Percentiles rank a stretch among this genome's conserved stretches.
These are phyloP conservation scores for Mnemiopsis leidyi DNA, from an alignment of 37 sponge, comb jelly and placozoan species.

Conservation along the genomic window DNA sequence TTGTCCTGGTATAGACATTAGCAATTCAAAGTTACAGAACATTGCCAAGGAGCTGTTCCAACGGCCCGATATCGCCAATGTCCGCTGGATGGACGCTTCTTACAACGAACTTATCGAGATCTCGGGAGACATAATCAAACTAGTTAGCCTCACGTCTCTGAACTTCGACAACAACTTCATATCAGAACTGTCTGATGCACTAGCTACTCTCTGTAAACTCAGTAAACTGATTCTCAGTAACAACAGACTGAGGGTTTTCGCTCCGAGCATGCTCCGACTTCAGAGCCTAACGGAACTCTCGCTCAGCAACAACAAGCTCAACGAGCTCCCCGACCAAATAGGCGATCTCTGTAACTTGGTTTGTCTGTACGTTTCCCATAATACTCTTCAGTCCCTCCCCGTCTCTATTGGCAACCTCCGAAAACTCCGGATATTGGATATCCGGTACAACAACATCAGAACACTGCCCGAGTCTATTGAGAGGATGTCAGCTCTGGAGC, in stretches of 20 bases:
- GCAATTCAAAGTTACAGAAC: conserved; percentile 41
- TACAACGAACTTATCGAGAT: conserved; percentile 56
- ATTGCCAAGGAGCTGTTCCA: conserved; percentile 33
- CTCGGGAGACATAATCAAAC: conserved; percentile 1
- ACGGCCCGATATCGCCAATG: conserved; percentile 45
- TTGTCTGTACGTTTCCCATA: conserved; percentile 46
- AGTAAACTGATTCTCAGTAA: conserved; percentile 55
- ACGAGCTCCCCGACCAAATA: background rate
- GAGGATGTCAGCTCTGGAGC: conserved; percentile 11
- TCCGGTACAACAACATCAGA: conserved; percentile 43
- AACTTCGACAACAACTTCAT: conserved; percentile 66
- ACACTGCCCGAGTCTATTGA: conserved; percentile 25
- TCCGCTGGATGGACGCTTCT: conserved; percentile 47
- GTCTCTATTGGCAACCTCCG: conserved; percentile 12
- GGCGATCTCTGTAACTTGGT: conserved; percentile 44
- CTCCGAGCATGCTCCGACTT: conserved; percentile 8
- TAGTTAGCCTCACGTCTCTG: conserved; percentile 14
- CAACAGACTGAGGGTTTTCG: conserved; percentile 11
- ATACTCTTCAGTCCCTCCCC: conserved; percentile 34
- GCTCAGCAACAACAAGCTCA: conserved; percentile 61
- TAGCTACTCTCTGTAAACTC: background rate
- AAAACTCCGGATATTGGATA: conserved; percentile 4
- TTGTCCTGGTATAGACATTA: conserved; percentile 8
- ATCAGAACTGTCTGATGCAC: conserved; percentile 29
- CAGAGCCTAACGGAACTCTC: conserved; percentile 28